phyloP scores from a whole-genome alignment of 2,888 invertebrate species.

The Anodontia alba region DNA sequence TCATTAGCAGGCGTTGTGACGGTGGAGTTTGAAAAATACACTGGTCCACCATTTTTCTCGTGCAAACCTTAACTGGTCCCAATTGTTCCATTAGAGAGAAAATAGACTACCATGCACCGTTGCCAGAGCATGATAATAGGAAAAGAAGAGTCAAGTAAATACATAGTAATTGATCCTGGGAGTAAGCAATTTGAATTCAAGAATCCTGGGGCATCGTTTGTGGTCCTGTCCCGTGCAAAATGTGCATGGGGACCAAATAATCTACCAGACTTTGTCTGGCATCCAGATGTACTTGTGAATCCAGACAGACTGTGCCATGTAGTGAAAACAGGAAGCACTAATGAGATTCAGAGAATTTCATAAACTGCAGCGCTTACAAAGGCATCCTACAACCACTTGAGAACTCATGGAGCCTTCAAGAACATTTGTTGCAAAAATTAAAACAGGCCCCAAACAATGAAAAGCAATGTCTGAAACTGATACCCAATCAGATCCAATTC shows the following conservation, averaged over 20 bases:
- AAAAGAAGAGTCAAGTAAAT: constrained; percentile 46
- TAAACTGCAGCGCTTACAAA: not conserved
- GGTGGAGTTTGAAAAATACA: constrained; percentile 54
- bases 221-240: constrained; percentile 61
- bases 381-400: not conserved
- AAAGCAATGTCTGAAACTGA: no score
- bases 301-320: constrained; percentile 52
- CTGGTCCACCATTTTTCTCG: constrained; percentile 60
- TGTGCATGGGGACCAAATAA: constrained; percentile 44
- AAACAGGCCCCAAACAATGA: no score
- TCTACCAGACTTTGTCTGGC: constrained; percentile 60
- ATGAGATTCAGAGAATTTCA: constrained; percentile 34
- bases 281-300: constrained; percentile 44
- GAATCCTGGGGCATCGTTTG: constrained; percentile 61
- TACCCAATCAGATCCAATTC: no score
- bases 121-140: constrained; percentile 70
- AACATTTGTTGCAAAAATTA: not conserved
- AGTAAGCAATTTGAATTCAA: constrained; percentile 45
- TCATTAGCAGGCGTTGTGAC: constrained; percentile 46
- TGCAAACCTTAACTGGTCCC: constrained; percentile 49
- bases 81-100: constrained; percentile 57
- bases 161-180: constrained; percentile 62
- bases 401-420: not conserved
- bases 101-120: constrained; percentile 62
- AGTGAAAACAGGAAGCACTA: constrained; percentile 44